phyloP scores from a whole-genome alignment of 2,888 invertebrate species.

The Galerucella pusilla region DNA sequence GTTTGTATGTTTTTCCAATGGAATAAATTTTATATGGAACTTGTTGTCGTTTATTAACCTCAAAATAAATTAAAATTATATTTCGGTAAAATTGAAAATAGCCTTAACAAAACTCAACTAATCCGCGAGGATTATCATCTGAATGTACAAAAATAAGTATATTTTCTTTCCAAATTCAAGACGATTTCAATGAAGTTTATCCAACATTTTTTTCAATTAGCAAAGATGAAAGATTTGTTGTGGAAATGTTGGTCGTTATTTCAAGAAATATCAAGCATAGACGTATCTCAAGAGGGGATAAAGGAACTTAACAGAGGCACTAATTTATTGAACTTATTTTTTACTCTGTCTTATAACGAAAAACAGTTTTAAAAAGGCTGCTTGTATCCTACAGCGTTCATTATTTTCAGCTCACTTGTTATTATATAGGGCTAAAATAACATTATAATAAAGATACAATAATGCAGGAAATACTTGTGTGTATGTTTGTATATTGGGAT shows the following conservation, averaged over 20 bases:
- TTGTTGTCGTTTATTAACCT: slow-evolving; percentile 13
- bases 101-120: slow-evolving; percentile 8
- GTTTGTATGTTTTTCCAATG: neutral
- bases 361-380: too few relatives aligned
- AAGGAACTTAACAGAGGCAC: neutral
- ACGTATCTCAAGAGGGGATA: neutral
- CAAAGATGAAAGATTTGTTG: slow-evolving; percentile 6
- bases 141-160: slow-evolving; percentile 3
- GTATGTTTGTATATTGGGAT: too few relatives aligned
- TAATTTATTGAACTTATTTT: too few relatives aligned
- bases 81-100: slow-evolving; percentile 9
- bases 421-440: too few relatives aligned
- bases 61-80: slow-evolving; percentile 7
- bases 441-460: too few relatives aligned
- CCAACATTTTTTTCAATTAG: slow-evolving; percentile 7
- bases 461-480: too few relatives aligned
- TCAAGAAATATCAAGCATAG: neutral
- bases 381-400: too few relatives aligned
- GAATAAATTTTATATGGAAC: neutral
- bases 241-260: neutral
- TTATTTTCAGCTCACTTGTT: too few relatives aligned
- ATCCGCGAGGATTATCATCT: slow-evolving; percentile 14
- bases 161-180: slow-evolving; percentile 12
- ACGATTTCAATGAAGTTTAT: slow-evolving; percentile 14
- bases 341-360: too few relatives aligned